phyloP scores from a whole-genome alignment of 2,113 vertebrate species.

The Rhombomys opimus region DNA sequence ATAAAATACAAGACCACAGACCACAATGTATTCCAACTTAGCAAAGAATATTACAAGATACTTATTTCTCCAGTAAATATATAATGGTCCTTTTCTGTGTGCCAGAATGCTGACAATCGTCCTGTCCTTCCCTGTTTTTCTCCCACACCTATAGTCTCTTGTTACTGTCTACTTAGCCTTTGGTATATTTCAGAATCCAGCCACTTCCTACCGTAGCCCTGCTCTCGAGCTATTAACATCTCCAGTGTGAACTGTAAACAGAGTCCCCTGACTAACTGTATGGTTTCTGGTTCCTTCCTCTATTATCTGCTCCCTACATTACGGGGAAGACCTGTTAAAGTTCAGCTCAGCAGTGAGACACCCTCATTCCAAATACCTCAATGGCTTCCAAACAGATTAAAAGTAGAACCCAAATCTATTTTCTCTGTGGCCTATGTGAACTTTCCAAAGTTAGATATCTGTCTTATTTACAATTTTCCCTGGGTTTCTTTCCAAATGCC shows the following conservation, averaged over 20 bases:
- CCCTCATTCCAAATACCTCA: not conserved
- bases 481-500: not conserved
- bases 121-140: accelerated
- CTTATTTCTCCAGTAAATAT: not conserved
- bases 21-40: not conserved
- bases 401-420: not conserved
- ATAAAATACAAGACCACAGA: not conserved
- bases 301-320: not conserved
- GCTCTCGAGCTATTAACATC: accelerated
- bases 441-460: accelerated
- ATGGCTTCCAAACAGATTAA: not conserved
- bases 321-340: not conserved
- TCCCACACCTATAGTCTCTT: not conserved
- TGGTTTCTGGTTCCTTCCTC: not conserved
- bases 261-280: not conserved
- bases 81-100: accelerated
- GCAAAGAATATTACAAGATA: not conserved
- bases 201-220: not conserved
- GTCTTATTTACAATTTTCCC: not conserved
- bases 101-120: accelerated
- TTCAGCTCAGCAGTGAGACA: accelerated
- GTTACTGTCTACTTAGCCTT: not conserved
- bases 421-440: not conserved
- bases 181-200: not conserved
- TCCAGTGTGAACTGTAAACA: too few species aligned